Evolutionary conservation across 2,888 invertebrate species (phyloP).

Genomic region (Chirona hameri): DNA sequence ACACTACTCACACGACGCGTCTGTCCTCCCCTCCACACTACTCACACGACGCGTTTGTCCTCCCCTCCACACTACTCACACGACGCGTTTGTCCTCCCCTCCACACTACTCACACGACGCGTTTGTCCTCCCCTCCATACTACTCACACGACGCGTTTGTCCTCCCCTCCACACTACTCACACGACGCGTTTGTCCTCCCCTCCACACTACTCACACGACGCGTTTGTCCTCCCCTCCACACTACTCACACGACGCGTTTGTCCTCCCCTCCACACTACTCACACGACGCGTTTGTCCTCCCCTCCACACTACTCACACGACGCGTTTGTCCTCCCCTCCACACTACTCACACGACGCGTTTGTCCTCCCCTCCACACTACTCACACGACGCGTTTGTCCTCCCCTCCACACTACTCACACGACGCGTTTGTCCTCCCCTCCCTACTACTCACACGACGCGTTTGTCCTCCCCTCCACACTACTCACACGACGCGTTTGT

Average conservation of each 20-base stretch:
- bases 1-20: conserved; percentile 63
- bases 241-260: too few species aligned
- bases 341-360: conserved; percentile 63
- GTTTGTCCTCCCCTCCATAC: too few species aligned
- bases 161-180: conserved; percentile 48
- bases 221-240: conserved; percentile 94
- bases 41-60: conserved; percentile 86
- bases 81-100: too few species aligned
- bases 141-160: neutral
- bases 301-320: neutral
- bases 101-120: too few species aligned
- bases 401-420: conserved; percentile 51
- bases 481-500: neutral
- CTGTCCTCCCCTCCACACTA: conserved; percentile 35
- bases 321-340: too few species aligned
- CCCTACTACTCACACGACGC: too few species aligned
- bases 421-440: too few species aligned
- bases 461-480: too few species aligned
- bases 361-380: conserved; percentile 36
- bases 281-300: too few species aligned
- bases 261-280: too few species aligned
- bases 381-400: conserved; percentile 86
- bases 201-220: conserved; percentile 61
- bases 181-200: conserved; percentile 56
- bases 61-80: conserved; percentile 51